Base-by-base conservation (phyloP, 2,888 invertebrate genomes). In the Scaptodrosophila latifasciaeformis region DNA sequence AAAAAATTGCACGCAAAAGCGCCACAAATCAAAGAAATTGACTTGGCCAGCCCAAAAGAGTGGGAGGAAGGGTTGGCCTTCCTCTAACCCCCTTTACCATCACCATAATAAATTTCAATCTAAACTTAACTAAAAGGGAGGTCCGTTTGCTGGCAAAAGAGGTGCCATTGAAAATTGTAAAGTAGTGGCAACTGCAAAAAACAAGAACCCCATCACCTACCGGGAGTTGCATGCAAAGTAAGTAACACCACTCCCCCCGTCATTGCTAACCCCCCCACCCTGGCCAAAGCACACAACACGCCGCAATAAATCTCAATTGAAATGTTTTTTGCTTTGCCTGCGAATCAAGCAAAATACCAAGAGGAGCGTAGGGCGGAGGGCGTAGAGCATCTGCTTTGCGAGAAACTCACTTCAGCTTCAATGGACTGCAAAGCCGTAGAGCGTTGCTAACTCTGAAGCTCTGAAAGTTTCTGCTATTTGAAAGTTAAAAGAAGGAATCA, bases 21-120 rank as follows among this genome's bases (percentile, higher is more conserved):
- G 68, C 71, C 81, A 76, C 81, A 81, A 81, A 81, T 76, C 80
- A 81, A 76, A 79, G 81, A 71, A 78, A 81, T 81, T 81, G 71
- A 81, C 79, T 75, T 65, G 65, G 60, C 62, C 57, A 46, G 35
- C 34, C 21, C 7, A 18, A n/a, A 48, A 0, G 29, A 15, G 46
- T 15, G 46, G 35, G 40, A 13, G 30, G 12, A 9, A 9, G 27
- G 37, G 15, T 6, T 6, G 2, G n/a, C 31, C 31, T 13, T 4
- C 35, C 6, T 0, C 12, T 12, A 30, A 1, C 12, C 30, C 34
- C 24, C 4, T 39, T 18, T 31, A 49, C 54, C 49, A 51, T 39
- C 54, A 52, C 49, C 52, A 62, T 69, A 79, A 76, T 76, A 76
- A 76, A 81, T 76, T 79, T 79, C 81, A 76, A 76, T 76, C 81